Conservation (phyloP, 1,140 invertebrate genomes). For the Lordiphosa mommai region DNA sequence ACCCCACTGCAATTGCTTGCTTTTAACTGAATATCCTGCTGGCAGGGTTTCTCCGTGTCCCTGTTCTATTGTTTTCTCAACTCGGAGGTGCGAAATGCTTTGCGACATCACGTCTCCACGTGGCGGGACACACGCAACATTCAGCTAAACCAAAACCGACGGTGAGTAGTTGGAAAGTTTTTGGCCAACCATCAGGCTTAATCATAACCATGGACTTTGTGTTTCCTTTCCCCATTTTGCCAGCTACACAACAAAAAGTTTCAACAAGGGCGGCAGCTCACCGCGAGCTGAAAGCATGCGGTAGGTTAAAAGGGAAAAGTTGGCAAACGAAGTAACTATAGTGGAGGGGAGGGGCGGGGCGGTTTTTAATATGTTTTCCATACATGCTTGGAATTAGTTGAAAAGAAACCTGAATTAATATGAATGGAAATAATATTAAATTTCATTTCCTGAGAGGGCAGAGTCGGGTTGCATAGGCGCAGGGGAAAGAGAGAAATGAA, state of each 20-base stretch:
- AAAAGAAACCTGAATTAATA: too few species aligned
- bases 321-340: constrained; percentile 2
- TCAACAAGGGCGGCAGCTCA: constrained; percentile 89
- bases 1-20: not conserved
- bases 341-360: not conserved
- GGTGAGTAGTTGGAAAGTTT: constrained; percentile 42
- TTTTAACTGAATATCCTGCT: constrained; percentile 1
- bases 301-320: constrained; percentile 79
- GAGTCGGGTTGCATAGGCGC: too few species aligned
- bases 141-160: constrained; percentile 82
- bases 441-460: too few species aligned
- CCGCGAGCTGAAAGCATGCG: constrained; percentile 90
- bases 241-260: constrained; percentile 72
- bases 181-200: not conserved
- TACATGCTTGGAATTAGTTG: too few species aligned
- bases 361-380: constrained; percentile 1
- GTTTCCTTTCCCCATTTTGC: constrained; percentile 10
- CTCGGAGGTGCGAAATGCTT: constrained; percentile 92
- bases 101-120: constrained; percentile 88
- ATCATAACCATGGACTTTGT: constrained; percentile 2
- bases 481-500: too few species aligned
- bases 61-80: constrained; percentile 96
- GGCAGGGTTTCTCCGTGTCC: constrained; percentile 88
- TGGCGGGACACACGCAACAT: constrained; percentile 87
- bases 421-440: too few species aligned